Evolutionary conservation across 2,113 vertebrate genomes (phyloP), one percentile per base, ranked within the genome.

Genomic region (Cinclus cinclus): DNA sequence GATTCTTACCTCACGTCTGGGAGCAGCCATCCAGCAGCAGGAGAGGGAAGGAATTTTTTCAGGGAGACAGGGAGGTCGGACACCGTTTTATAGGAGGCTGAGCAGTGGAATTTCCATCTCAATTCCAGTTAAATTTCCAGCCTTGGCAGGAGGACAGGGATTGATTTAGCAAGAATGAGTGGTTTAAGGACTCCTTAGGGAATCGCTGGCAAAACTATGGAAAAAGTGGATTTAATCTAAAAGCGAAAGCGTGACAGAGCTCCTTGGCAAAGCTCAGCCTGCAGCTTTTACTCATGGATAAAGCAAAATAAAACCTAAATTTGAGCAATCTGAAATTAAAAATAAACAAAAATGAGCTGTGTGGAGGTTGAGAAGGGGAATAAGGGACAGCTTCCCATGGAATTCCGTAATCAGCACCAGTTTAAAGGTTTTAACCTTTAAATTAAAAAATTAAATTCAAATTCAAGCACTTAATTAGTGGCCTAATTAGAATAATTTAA

Each of bases 151-250:
- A 37, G 63, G 27, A 52, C 37, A 4, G 31, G 44, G 53, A 60
- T 68, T 12, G 73, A 46, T 68, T 68, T 3, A 22, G 52, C 71
- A 85, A 56, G 47, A 37, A 24, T 1, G 56, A 60, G 80, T 1
- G 10, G 31, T 15, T 62, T 25, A 6, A 63, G 28, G 42, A 41
- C 56, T 55, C 41, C 49, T 1, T 1, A 4, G 20, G 37, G 63
- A 60, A 50, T 12, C 0, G 0, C 13, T 7, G 62, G 70, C 3
- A 23, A 24, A 85, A 47, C 4, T 1, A 1, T 1, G 50, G 64
- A 15, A 69, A 78, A 52, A n/a, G 17, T 1, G 39, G 84, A 69
- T 69, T 62, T 53, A 2, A 11, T 1, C 3, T 0, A 1, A 28
- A 69, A 69, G 33, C 0, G 0, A 53, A 28, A 87, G 46, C 6